These are phyloP conservation scores for Pristiophorus japonicus DNA, from an alignment of 2,113 vertebrate species.

Conservation along the genomic window DNA sequence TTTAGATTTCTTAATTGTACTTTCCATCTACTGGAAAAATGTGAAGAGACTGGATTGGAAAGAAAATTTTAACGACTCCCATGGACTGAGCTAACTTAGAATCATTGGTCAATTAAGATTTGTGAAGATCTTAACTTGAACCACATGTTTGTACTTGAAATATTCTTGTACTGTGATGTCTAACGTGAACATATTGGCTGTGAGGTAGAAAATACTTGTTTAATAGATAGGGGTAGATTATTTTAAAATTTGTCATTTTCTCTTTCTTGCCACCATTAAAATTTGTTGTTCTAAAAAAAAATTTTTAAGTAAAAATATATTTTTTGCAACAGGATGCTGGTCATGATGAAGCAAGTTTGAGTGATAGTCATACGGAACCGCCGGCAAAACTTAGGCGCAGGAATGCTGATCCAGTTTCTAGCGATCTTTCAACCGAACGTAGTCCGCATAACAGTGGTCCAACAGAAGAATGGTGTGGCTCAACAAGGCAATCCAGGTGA, in stretches of 20 bases:
- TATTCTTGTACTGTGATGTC: not conserved
- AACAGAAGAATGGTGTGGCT: slow-evolving; percentile 84
- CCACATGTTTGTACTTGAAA: not conserved
- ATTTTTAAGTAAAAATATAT: slow-evolving; percentile 23
- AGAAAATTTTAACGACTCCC: not conserved
- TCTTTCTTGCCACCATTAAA: not conserved
- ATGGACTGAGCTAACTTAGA: not conserved
- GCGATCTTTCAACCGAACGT: slow-evolving; percentile 73
- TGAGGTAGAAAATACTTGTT: not conserved
- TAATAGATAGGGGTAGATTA: not conserved
- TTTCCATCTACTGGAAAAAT: not conserved
- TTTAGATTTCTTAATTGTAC: not conserved
- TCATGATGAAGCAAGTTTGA: slow-evolving; percentile 78
- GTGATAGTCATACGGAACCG: slow-evolving; percentile 80
- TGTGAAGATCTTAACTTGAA: not conserved
- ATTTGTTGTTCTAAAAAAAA: not conserved
- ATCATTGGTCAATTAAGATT: not conserved
- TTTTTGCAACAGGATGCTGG: slow-evolving; percentile 74
- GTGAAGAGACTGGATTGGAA: not conserved
- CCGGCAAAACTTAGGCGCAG: slow-evolving; percentile 84
- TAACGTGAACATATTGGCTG: not conserved
- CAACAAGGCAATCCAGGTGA: slow-evolving; percentile 85
- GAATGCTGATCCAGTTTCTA: slow-evolving; percentile 84
- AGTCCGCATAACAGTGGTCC: slow-evolving; percentile 79
- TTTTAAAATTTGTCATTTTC: not conserved